Conservation (phyloP, 2,797 vertebrate genomes). For the Muscicapa striata region DNA sequence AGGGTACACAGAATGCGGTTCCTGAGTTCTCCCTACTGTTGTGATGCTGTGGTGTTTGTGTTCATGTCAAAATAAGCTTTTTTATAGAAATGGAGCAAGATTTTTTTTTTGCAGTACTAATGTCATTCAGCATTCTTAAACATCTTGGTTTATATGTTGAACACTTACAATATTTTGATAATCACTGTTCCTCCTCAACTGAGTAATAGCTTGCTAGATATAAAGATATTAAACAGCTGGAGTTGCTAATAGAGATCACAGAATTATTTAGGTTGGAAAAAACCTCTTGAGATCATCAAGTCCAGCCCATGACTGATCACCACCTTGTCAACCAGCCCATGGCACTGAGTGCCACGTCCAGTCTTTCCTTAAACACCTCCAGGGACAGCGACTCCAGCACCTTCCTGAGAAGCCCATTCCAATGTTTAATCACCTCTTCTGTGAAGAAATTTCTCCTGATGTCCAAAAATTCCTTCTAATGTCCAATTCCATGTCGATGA, state of each 20-base stretch:
- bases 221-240: neutral
- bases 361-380: neutral
- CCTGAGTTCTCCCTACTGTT: neutral
- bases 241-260: neutral
- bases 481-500: neutral
- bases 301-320: neutral
- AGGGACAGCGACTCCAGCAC: neutral
- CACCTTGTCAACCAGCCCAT: neutral
- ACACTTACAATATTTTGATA: neutral
- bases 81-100: neutral
- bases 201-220: neutral
- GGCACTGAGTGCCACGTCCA: neutral
- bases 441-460: neutral
- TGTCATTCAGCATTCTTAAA: neutral
- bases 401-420: neutral
- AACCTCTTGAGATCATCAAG: neutral
- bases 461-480: neutral
- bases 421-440: neutral
- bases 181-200: neutral
- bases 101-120: neutral
- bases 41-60: neutral
- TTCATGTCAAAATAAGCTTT: neutral
- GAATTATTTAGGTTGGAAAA: neutral
- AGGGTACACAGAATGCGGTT: neutral
- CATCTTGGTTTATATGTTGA: neutral